These are phyloP conservation scores for Microchirus variegatus DNA, from an alignment of 2,797 vertebrate genomes.

Conservation along the genomic window DNA sequence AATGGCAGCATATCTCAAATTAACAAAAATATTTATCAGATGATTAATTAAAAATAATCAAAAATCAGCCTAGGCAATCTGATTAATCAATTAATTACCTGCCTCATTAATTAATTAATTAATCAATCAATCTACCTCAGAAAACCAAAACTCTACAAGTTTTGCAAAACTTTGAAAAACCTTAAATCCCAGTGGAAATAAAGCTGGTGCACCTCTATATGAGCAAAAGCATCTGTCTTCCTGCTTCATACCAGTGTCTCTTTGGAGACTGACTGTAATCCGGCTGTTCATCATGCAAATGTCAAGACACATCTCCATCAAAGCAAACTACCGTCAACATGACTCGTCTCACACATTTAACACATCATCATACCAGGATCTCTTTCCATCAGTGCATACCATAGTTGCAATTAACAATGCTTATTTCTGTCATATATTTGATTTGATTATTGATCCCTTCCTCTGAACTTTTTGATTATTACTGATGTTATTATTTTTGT, in stretches of 20 bases:
- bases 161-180: too few relatives aligned
- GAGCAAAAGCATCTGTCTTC: conserved; percentile 12
- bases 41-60: too few relatives aligned
- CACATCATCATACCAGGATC: conserved; percentile 2
- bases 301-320: conserved; percentile 47
- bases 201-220: neutral
- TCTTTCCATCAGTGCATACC: neutral
- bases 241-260: conserved; percentile 36
- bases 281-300: conserved; percentile 51
- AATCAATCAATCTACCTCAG: too few relatives aligned
- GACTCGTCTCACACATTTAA: conserved; percentile 5
- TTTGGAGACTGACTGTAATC: conserved; percentile 46
- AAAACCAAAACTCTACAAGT: too few relatives aligned
- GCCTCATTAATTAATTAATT: too few relatives aligned
- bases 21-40: too few relatives aligned
- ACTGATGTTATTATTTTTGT: neutral
- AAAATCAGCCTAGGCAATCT: too few relatives aligned
- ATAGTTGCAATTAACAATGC: conserved; percentile 2
- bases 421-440: conserved; percentile 6
- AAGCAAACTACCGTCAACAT: conserved; percentile 17
- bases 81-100: too few relatives aligned
- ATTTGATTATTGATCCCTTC: neutral
- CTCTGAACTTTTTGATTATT: neutral
- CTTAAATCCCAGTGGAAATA: too few relatives aligned
- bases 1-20: too few relatives aligned